Evolutionary conservation across 1,140 invertebrate genomes (phyloP).

Genomic region (Cyclina sinensis): DNA sequence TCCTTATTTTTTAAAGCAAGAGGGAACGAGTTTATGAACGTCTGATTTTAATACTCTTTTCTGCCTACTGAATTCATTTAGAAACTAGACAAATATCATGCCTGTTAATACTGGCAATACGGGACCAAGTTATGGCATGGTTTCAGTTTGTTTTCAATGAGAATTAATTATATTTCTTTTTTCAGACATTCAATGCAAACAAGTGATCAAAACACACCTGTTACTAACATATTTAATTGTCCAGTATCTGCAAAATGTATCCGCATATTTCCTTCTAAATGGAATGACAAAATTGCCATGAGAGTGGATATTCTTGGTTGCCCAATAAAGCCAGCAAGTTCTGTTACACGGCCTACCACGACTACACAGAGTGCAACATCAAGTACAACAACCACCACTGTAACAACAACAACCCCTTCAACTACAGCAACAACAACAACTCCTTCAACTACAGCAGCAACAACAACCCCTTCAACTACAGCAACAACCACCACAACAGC

Average conservation of each 20-base stretch:
- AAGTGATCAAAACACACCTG: conserved; percentile 22
- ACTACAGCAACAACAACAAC: conserved; percentile 15
- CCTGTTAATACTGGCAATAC: too few relatives aligned
- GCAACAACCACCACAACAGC: background rate
- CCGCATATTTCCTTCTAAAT: conserved; percentile 7
- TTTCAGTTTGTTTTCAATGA: too few relatives aligned
- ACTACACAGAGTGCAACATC: background rate
- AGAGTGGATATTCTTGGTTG: conserved; percentile 48
- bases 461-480: conserved; percentile 8
- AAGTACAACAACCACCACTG: conserved; percentile 15
- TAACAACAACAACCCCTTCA: conserved; percentile 3
- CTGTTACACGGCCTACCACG: background rate
- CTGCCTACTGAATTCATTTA: too few relatives aligned
- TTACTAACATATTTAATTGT: conserved; percentile 34
- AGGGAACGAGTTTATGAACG: too few relatives aligned
- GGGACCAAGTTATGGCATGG: too few relatives aligned
- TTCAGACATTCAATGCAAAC: conserved; percentile 51
- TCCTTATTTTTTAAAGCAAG: too few relatives aligned
- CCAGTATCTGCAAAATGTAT: conserved; percentile 50
- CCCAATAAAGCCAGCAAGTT: conserved; percentile 17
- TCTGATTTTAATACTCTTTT: too few relatives aligned
- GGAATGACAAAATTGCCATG: conserved; percentile 38
- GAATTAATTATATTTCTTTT: too few relatives aligned
- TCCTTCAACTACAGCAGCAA: background rate
- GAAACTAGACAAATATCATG: too few relatives aligned